A percentile compares a stretch with the other conserved stretches of the same genome.
Evolutionary conservation across 2,888 invertebrate genomes (phyloP).

Genomic region (Thereva nobilitata): DNA sequence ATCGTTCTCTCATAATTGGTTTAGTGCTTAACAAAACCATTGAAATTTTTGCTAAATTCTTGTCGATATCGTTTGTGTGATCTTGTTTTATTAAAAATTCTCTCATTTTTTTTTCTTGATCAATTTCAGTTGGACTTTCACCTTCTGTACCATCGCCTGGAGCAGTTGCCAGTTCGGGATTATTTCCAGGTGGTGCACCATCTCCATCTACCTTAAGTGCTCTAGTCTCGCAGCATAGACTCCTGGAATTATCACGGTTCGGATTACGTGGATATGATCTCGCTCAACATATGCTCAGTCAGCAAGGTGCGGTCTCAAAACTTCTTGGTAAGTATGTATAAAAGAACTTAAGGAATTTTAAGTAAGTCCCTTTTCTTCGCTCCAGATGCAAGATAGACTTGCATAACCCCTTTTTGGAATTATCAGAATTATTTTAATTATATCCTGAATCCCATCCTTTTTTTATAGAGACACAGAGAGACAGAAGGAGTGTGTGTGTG

Average conservation of each 20-base stretch:
- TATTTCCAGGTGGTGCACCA: conserved; percentile 55
- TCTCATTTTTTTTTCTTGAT: neutral
- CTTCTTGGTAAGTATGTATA: conserved; percentile 76
- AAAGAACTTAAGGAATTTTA: neutral
- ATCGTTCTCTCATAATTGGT: conserved; percentile 19
- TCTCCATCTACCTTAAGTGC: conserved; percentile 70
- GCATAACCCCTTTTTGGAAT: no score
- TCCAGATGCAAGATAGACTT: no score
- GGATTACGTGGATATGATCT: conserved; percentile 86
- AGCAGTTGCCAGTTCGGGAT: conserved; percentile 48
- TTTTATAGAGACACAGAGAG: no score
- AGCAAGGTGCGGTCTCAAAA: conserved; percentile 90
- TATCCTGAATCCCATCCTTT: no score
- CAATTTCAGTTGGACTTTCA: conserved; percentile 50
- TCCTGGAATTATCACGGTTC: conserved; percentile 79
- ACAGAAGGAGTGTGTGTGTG: no score
- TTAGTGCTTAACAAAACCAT: conserved; percentile 16
- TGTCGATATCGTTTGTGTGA: neutral
- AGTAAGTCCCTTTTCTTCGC: neutral
- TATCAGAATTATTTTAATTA: no score
- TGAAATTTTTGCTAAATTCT: neutral
- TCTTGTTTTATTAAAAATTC: neutral
- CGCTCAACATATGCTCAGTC: conserved; percentile 86
- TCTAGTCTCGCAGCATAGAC: conserved; percentile 75
- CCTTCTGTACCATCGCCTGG: conserved; percentile 57